These are phyloP conservation scores for Desmodus rotundus DNA, from an alignment of 2,113 vertebrate genomes.

Conservation along the genomic window DNA sequence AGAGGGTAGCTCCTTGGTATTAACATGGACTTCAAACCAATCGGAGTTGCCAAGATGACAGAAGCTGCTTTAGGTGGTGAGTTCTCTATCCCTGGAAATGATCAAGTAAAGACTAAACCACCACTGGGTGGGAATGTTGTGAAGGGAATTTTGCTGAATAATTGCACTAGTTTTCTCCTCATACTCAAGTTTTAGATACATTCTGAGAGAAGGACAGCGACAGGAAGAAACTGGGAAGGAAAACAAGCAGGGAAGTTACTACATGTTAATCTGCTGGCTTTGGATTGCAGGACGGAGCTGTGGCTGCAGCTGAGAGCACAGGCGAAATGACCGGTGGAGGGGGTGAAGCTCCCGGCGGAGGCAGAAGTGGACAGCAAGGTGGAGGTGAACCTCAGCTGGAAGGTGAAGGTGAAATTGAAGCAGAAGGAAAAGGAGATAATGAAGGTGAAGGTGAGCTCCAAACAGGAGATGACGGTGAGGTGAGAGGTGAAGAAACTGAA, in stretches of 20 bases:
- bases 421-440: neutral
- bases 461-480: neutral
- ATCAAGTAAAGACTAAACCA: neutral
- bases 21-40: neutral
- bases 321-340: neutral
- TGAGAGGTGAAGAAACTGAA: neutral
- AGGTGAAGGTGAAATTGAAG: neutral
- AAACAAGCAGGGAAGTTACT: neutral
- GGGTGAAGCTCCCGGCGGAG: neutral
- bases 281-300: slow-evolving; percentile 46
- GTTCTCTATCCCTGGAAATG: neutral
- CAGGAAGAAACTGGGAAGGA: neutral
- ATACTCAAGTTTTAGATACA: neutral
- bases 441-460: neutral
- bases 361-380: neutral
- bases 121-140: neutral
- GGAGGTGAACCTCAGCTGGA: neutral
- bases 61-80: neutral
- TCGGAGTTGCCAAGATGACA: neutral
- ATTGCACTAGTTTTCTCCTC: neutral
- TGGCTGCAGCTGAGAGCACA: neutral
- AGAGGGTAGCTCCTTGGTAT: neutral
- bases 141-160: neutral
- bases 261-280: slow-evolving; percentile 9
- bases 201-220: neutral